Base-by-base conservation (phyloP, 2,113 vertebrate species). In the Ptychochromis oligacanthus region DNA sequence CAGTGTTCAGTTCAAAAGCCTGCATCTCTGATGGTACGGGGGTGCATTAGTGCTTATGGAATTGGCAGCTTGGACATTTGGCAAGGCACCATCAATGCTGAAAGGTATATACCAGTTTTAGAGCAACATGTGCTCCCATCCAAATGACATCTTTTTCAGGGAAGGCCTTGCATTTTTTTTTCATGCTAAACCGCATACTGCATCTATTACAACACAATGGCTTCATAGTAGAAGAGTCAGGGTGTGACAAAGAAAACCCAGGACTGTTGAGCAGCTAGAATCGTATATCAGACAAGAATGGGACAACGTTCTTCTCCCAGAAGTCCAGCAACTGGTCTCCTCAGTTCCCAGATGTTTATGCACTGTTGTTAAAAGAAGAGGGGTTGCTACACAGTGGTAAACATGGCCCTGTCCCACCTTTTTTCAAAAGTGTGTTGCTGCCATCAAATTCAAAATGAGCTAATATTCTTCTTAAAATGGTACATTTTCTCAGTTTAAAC, bases 1-100 rank as follows among this genome's bases (percentile, higher is more conserved):
- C 38, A 10, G 38, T 0, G 22, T 38, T 46, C 22, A 0, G 0
- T 40, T 40, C 10, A 40, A 40, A 10, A 40, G 38, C 38, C 38
- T 40, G 38, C 38, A 11, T 40, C 38, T 40, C 38, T 40, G 38
- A 26, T 67, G 5, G 1, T 67, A 67, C 46, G 64, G 38, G 24
- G 43, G 8, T 46, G 22, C 43, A 18, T 67, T 43, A 18, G 22
- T 46, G 5, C 40, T 38, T 67, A 67, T 26, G 5, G 64, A 46
- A 26, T 22, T 67, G 46, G 14, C 22, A 46, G 38, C 38, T 6
- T 67, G 62, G 0, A 46, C 38, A 26, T 67, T 22, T 67, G 38
- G 38, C 24, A 46, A 43, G 2, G 11, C 64, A 67, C 64, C 22
- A 67, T 46, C 22, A 67, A 8, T 67, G 64, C 14, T 46, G 22